Evolutionary conservation across 2,797 vertebrate species (phyloP).

Genomic region (Steatocranus sp.): DNA sequence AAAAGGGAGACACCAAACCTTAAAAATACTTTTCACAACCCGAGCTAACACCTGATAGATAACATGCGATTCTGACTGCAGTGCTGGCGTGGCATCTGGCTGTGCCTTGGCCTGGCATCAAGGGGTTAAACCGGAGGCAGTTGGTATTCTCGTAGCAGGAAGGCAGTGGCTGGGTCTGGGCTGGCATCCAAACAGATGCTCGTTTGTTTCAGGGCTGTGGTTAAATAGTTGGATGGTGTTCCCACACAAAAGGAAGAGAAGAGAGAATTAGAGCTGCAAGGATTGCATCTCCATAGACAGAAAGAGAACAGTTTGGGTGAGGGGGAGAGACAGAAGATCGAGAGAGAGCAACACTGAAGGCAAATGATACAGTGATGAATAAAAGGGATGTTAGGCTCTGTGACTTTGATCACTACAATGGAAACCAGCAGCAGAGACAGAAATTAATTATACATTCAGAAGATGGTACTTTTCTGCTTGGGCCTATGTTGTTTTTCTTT

Average conservation of each 20-base stretch:
- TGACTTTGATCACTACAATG: conserved; percentile 35
- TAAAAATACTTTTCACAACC: not conserved
- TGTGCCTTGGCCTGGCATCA: conserved; percentile 14
- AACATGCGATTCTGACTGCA: not conserved
- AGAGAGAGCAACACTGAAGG: conserved; percentile 1
- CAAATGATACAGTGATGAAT: conserved; percentile 32
- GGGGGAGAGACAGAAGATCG: conserved; percentile 9
- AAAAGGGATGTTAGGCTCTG: conserved; percentile 24
- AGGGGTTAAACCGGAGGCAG: conserved; percentile 74
- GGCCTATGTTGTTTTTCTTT: conserved; percentile 2
- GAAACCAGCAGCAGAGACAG: conserved; percentile 18
- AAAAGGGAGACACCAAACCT: not conserved
- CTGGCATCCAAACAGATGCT: conserved; percentile 89
- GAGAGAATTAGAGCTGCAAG: conserved; percentile 67
- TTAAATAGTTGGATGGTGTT: conserved; percentile 88
- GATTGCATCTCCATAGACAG: conserved; percentile 82
- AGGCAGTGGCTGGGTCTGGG: conserved; percentile 73
- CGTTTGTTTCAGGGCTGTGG: conserved; percentile 63
- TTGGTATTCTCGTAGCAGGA: conserved; percentile 79
- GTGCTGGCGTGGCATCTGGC: not conserved
- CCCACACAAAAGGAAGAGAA: conserved; percentile 78
- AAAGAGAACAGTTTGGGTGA: conserved; percentile 10
- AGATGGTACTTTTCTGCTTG: not conserved
- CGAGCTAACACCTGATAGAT: not conserved
- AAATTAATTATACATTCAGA: conserved; percentile 8